phyloP scores from a whole-genome alignment of 2,797 vertebrate species.

The Cyprinodon diabolis region DNA sequence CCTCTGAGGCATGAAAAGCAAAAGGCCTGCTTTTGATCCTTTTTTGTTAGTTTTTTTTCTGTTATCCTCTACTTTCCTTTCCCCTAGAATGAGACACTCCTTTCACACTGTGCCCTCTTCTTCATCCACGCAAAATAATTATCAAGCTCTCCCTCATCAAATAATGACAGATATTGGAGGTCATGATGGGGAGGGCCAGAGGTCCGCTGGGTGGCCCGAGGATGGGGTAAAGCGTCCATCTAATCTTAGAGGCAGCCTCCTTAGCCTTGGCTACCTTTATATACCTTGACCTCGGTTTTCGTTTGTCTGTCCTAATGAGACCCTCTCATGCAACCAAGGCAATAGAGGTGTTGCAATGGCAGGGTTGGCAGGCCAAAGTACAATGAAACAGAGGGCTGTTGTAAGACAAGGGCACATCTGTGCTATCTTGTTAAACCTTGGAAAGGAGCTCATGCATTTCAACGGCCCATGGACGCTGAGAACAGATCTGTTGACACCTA shows the following conservation, averaged over 20 bases:
- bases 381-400: slow-evolving; percentile 79
- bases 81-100: slow-evolving; percentile 93
- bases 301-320: slow-evolving; percentile 97
- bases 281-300: slow-evolving; percentile 98
- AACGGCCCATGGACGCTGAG: slow-evolving; percentile 72
- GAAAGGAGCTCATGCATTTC: slow-evolving; percentile 80
- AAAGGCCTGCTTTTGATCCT: slow-evolving; percentile 98
- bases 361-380: slow-evolving; percentile 81
- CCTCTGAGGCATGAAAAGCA: slow-evolving; percentile 99
- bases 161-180: slow-evolving; percentile 95
- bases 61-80: slow-evolving; percentile 88
- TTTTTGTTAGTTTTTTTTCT: slow-evolving; percentile 67
- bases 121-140: slow-evolving; percentile 99
- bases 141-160: slow-evolving; percentile 98
- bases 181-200: slow-evolving; percentile 91
- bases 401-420: slow-evolving; percentile 84
- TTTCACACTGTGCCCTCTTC: slow-evolving; percentile 88
- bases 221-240: slow-evolving; percentile 84
- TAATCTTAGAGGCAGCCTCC: slow-evolving; percentile 92
- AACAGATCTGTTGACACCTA: slow-evolving; percentile 84
- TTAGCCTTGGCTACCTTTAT: slow-evolving; percentile 95
- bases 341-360: slow-evolving; percentile 80
- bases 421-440: slow-evolving; percentile 82
- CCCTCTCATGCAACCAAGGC: slow-evolving; percentile 77
- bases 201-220: slow-evolving; percentile 86